phyloP scores from a whole-genome alignment of 2,888 invertebrate species.

The Agrochola lota region DNA sequence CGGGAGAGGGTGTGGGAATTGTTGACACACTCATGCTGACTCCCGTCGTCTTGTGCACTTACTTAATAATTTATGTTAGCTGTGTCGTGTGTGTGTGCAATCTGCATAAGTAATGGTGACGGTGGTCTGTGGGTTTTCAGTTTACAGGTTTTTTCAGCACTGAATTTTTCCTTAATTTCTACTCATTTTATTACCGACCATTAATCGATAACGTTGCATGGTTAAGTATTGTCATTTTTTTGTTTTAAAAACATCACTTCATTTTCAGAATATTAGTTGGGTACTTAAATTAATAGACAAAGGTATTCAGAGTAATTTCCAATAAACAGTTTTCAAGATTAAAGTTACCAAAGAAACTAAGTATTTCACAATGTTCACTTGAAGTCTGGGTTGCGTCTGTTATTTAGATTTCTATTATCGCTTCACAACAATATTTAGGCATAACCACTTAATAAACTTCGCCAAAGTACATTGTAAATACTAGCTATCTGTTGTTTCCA shows the following conservation, averaged over 20 bases:
- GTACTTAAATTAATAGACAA: neutral
- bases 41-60: slow-evolving; percentile 63
- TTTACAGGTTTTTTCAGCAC: neutral
- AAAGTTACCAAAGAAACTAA: slow-evolving; percentile 47
- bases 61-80: slow-evolving; percentile 57
- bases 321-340: slow-evolving; percentile 50
- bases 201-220: neutral
- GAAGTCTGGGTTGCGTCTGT: slow-evolving; percentile 34
- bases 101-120: slow-evolving; percentile 45
- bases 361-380: slow-evolving; percentile 31
- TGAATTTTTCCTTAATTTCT: neutral
- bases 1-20: slow-evolving; percentile 58
- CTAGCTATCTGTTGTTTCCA: slow-evolving; percentile 72
- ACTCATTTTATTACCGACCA: neutral
- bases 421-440: slow-evolving; percentile 49
- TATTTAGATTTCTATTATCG: slow-evolving; percentile 46
- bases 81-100: slow-evolving; percentile 46
- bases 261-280: neutral
- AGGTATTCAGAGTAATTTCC: slow-evolving; percentile 1
- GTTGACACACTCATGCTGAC: slow-evolving; percentile 75
- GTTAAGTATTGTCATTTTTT: neutral
- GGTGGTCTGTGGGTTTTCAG: slow-evolving; percentile 8
- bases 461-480: slow-evolving; percentile 67
- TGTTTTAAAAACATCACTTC: neutral
- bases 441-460: slow-evolving; percentile 68